These are phyloP conservation scores for Myotis findleyi DNA, from an alignment of 2,797 vertebrate species.

Conservation along the genomic window DNA sequence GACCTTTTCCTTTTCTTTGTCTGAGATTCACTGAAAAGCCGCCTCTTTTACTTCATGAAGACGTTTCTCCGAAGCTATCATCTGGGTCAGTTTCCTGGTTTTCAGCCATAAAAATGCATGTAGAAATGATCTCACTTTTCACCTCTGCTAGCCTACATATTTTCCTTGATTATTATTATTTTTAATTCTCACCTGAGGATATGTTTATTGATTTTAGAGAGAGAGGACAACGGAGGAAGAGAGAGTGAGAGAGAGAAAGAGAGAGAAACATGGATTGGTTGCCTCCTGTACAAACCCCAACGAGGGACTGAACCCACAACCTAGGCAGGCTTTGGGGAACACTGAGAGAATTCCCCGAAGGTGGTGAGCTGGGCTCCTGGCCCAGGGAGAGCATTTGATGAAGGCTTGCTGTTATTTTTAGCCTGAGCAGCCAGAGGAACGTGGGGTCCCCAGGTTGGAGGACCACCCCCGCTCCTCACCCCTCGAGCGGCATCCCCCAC, in stretches of 20 bases:
- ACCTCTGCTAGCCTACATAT: neutral
- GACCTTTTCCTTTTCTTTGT: neutral
- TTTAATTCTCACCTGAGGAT: too few relatives aligned
- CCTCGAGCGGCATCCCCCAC: neutral
- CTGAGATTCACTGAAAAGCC: neutral
- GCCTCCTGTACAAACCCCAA: too few relatives aligned
- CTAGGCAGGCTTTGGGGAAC: neutral
- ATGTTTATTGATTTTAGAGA: too few relatives aligned
- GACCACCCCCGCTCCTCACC: fast-evolving
- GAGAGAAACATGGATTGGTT: too few relatives aligned
- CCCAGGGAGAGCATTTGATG: neutral
- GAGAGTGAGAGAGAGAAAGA: too few relatives aligned
- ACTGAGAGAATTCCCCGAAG: neutral
- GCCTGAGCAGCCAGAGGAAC: neutral
- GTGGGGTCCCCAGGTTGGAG: neutral
- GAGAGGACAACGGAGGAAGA: too few relatives aligned
- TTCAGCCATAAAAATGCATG: neutral
- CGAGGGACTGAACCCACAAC: too few relatives aligned
- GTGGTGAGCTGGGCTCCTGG: neutral
- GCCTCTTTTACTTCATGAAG: neutral
- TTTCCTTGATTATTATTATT: neutral
- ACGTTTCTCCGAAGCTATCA: neutral
- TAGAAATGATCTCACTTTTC: neutral
- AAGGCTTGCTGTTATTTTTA: neutral
- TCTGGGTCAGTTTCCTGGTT: neutral